Percentiles rank a stretch among this genome's conserved stretches.
phyloP scores from a whole-genome alignment of 2,113 vertebrate genomes.

The Numenius arquata region DNA sequence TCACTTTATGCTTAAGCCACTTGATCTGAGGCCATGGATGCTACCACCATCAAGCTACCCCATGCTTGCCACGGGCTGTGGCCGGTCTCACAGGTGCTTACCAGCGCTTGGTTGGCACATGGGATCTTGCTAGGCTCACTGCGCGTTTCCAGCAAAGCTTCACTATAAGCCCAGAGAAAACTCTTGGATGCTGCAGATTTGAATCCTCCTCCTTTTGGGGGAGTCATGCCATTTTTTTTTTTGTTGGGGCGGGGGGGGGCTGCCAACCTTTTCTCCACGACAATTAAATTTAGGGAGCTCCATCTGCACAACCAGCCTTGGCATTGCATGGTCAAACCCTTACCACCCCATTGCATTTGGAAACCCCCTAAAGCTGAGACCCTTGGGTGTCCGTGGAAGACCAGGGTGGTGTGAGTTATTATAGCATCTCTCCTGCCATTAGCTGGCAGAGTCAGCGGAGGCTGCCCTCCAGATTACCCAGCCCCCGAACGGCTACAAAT shows the following conservation, averaged over 20 bases:
- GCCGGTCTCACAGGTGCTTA: rapidly evolving
- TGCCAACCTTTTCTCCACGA: background rate
- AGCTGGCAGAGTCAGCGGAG: background rate
- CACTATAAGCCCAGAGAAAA: background rate
- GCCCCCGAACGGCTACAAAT: background rate
- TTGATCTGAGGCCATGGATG: background rate
- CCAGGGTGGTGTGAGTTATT: rapidly evolving
- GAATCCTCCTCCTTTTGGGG: background rate
- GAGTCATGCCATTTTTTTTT: background rate
- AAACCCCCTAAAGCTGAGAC: background rate
- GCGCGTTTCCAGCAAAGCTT: rapidly evolving
- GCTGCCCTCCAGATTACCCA: background rate
- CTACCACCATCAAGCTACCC: background rate
- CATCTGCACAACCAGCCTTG: background rate
- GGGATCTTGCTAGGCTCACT: background rate
- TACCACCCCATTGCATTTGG: background rate
- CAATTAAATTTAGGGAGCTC: rapidly evolving
- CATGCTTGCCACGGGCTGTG: rapidly evolving
- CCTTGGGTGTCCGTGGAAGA: rapidly evolving
- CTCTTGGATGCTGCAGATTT: rapidly evolving
- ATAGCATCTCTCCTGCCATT: background rate
- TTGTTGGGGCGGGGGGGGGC: no score
- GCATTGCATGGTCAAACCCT: background rate
- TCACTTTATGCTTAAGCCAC: no score
- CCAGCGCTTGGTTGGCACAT: rapidly evolving